Evolutionary conservation across 2,797 vertebrate species (phyloP).

Genomic region (Enteromius argenteus): DNA sequence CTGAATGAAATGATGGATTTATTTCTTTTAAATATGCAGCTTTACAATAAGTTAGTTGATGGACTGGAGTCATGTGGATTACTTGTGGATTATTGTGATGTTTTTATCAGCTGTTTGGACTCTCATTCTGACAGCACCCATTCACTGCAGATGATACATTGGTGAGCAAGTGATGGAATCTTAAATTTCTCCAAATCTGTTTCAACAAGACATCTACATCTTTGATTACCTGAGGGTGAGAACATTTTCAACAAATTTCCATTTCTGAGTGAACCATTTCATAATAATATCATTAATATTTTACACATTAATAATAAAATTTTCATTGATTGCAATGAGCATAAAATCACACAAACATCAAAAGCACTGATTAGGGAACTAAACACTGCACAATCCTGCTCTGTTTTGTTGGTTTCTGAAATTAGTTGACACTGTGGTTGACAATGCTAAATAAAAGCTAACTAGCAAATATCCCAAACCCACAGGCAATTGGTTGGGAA

Average conservation of each 20-base stretch:
- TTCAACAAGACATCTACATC: not conserved
- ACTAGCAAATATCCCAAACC: not conserved
- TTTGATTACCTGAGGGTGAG: not conserved
- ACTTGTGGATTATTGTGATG: not conserved
- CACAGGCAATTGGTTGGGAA: not conserved
- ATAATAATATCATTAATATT: not conserved
- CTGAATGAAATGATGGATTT: not conserved
- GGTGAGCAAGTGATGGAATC: not conserved
- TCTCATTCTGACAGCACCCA: not conserved
- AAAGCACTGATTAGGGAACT: not conserved
- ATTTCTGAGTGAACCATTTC: not conserved
- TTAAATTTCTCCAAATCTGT: not conserved
- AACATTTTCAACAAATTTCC: not conserved
- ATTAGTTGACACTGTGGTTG: not conserved
- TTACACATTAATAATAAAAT: not conserved
- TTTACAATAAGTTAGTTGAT: not conserved
- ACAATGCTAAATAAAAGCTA: constrained; percentile 14
- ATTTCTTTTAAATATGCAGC: not conserved
- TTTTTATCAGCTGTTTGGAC: not conserved
- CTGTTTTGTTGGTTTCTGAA: not conserved
- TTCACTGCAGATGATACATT: not conserved
- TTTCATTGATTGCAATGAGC: not conserved
- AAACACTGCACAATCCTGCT: not conserved
- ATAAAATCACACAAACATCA: not conserved
- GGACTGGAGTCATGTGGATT: not conserved